These are phyloP conservation scores for Drosophila punjabiensis DNA, from an alignment of 1,140 invertebrate species.

Conservation along the genomic window DNA sequence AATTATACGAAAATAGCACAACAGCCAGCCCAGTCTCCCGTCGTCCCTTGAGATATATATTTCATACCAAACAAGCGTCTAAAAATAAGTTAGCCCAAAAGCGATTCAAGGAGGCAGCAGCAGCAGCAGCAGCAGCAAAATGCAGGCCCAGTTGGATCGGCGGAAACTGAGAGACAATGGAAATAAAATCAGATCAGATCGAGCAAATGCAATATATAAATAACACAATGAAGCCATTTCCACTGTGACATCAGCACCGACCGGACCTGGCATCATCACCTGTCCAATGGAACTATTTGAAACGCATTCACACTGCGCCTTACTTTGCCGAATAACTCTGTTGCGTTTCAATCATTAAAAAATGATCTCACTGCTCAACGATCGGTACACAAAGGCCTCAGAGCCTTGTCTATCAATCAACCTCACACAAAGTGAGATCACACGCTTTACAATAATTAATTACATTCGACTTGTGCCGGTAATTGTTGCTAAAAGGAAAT, in stretches of 20 bases:
- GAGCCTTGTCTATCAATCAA: slow-evolving; percentile 35
- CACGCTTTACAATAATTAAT: slow-evolving; percentile 39
- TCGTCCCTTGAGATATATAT: slow-evolving; percentile 58
- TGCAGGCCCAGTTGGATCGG: slow-evolving; percentile 39
- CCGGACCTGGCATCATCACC: slow-evolving; percentile 51
- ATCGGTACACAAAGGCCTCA: slow-evolving; percentile 29
- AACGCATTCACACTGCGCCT: slow-evolving; percentile 40
- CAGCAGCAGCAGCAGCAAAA: slow-evolving; percentile 21
- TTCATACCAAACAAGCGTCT: slow-evolving; percentile 67
- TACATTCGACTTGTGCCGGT: slow-evolving; percentile 34
- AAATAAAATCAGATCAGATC: slow-evolving; percentile 39
- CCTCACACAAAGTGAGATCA: slow-evolving; percentile 30
- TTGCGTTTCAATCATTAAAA: slow-evolving; percentile 34
- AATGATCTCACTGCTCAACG: slow-evolving; percentile 48
- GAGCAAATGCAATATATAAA: slow-evolving; percentile 72
- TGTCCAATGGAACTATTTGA: slow-evolving; percentile 20
- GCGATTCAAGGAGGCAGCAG: slow-evolving; percentile 35
- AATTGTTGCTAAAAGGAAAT: slow-evolving; percentile 39
- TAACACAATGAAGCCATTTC: slow-evolving; percentile 75
- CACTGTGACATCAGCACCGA: slow-evolving; percentile 72
- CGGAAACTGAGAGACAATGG: slow-evolving; percentile 47
- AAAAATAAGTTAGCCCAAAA: slow-evolving; percentile 55
- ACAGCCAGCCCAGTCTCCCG: slow-evolving; percentile 35
- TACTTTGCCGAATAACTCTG: slow-evolving; percentile 47
- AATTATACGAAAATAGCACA: slow-evolving; percentile 61